Conservation (phyloP, 2,888 invertebrate genomes). For the Lapara coniferarum region DNA sequence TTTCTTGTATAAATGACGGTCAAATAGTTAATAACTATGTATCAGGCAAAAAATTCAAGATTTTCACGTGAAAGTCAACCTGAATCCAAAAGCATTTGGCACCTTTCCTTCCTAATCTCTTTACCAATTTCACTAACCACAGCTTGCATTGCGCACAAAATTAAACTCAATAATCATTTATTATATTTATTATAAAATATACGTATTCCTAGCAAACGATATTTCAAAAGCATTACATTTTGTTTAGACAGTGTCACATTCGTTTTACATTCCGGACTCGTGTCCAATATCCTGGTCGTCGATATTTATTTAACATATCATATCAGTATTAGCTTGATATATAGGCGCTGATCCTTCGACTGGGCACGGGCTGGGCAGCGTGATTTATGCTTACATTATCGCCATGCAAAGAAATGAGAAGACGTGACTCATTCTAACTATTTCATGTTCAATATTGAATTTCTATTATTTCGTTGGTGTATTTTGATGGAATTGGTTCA, state of each 20-base stretch:
- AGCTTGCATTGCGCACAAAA: no score
- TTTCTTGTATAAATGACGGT: no score
- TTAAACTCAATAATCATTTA: no score
- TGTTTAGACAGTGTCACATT: slow-evolving; percentile 64
- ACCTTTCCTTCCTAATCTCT: no score
- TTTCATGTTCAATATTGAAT: background rate
- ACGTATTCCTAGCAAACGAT: slow-evolving; percentile 28
- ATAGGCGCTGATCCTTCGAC: slow-evolving; percentile 74
- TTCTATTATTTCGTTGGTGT: slow-evolving; percentile 1
- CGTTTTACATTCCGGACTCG: slow-evolving; percentile 57
- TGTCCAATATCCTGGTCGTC: slow-evolving; percentile 70
- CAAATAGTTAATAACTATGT: no score
- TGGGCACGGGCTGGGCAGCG: slow-evolving; percentile 52
- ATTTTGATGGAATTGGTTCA: background rate
- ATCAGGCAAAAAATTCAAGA: no score
- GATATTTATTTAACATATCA: slow-evolving; percentile 84
- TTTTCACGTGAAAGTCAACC: no score
- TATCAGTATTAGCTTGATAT: slow-evolving; percentile 82
- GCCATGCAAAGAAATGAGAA: slow-evolving; percentile 61
- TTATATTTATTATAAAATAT: background rate
- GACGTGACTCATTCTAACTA: slow-evolving; percentile 39
- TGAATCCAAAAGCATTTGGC: no score
- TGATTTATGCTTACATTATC: slow-evolving; percentile 77
- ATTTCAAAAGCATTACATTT: slow-evolving; percentile 49
- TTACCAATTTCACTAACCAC: no score